Conservation (phyloP, 2,888 invertebrate species). For the Pollenia amentaria region DNA sequence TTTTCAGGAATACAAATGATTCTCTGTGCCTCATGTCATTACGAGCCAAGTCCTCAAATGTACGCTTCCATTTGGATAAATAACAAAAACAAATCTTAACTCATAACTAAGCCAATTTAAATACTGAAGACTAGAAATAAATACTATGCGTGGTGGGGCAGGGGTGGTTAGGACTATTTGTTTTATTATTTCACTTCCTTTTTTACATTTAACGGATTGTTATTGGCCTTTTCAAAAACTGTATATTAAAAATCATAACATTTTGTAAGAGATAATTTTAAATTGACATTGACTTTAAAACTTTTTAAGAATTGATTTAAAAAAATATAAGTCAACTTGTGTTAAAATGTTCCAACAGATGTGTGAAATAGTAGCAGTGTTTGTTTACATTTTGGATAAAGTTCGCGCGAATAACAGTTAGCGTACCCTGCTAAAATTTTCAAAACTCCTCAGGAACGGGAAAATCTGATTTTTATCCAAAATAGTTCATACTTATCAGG, state of each 20-base stretch:
- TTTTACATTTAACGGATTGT: conserved; percentile 44
- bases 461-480: too few species aligned
- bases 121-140: conserved; percentile 26
- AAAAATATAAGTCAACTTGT: too few species aligned
- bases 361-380: too few species aligned
- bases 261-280: conserved; percentile 52
- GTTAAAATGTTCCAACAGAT: too few species aligned
- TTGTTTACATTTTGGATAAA: too few species aligned
- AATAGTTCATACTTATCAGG: too few species aligned
- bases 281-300: conserved; percentile 51
- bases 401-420: too few species aligned
- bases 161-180: conserved; percentile 8
- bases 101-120: conserved; percentile 53
- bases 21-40: conserved; percentile 47
- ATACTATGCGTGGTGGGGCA: background rate
- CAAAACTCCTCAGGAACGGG: too few species aligned
- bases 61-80: conserved; percentile 55
- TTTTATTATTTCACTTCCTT: conserved; percentile 34
- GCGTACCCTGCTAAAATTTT: too few species aligned
- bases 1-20: conserved; percentile 57
- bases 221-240: conserved; percentile 39
- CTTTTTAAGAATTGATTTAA: too few species aligned
- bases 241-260: conserved; percentile 39
- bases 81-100: conserved; percentile 55
- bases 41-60: conserved; percentile 21